Evolutionary conservation across 2,113 vertebrate species (phyloP).

Genomic region (Thymallus thymallus): DNA sequence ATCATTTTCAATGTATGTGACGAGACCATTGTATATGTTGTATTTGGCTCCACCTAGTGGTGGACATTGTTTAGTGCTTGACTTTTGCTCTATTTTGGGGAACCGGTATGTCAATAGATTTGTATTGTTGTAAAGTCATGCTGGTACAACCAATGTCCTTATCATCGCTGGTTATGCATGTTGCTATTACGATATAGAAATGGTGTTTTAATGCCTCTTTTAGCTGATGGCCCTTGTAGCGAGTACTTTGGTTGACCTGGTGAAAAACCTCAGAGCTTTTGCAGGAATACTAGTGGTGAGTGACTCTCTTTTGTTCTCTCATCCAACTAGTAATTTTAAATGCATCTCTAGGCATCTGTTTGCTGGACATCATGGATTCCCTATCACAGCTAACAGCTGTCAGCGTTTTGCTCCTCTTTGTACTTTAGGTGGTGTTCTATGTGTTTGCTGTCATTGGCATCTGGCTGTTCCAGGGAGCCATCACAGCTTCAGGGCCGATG

Average conservation of each 20-base stretch:
- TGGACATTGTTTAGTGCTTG: not conserved
- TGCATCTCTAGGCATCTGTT: no score
- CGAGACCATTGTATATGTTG: not conserved
- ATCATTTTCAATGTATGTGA: not conserved
- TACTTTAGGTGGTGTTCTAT: conserved; percentile 89
- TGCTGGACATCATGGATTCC: no score
- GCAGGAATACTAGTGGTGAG: conserved; percentile 94
- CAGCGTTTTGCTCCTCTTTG: not conserved
- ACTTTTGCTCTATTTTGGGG: not conserved
- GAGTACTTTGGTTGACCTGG: conserved; percentile 86
- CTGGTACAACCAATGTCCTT: not conserved
- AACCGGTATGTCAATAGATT: not conserved
- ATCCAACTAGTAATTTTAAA: not conserved
- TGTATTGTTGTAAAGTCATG: not conserved
- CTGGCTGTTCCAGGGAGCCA: conserved; percentile 81
- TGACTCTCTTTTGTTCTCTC: not conserved
- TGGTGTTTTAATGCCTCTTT: not conserved
- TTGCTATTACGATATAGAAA: not conserved
- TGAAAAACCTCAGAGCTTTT: conserved; percentile 91
- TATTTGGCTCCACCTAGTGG: not conserved
- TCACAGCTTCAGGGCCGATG: conserved; percentile 68
- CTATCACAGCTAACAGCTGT: no score
- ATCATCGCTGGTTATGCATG: not conserved
- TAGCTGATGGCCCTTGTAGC: conserved; percentile 92
- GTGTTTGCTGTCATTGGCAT: conserved; percentile 90